Evolutionary conservation across 2,113 vertebrate species (phyloP).

Genomic region (Hirundichthys speculiger): DNA sequence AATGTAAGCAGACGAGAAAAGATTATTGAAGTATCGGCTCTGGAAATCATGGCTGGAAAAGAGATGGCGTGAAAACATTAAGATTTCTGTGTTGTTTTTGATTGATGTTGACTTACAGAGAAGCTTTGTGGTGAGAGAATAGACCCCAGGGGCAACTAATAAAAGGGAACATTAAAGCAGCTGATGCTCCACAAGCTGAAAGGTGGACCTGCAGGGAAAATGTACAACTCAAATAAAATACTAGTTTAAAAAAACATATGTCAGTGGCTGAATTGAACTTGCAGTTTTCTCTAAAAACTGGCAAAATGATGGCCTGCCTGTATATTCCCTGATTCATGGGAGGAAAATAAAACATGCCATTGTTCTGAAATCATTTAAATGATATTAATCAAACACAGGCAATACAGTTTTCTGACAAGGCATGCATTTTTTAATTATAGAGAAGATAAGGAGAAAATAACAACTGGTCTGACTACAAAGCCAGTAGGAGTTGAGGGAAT

Average conservation of each 20-base stretch:
- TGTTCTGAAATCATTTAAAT: not conserved
- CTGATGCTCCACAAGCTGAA: constrained; percentile 14
- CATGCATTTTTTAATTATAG: constrained; percentile 46
- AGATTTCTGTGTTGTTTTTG: constrained; percentile 24
- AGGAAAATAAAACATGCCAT: no score
- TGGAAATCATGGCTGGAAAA: constrained; percentile 26
- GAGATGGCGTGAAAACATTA: constrained; percentile 21
- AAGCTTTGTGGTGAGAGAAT: constrained; percentile 31
- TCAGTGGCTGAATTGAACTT: not conserved
- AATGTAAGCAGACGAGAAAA: constrained; percentile 17
- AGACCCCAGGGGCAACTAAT: constrained; percentile 33
- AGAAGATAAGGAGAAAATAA: constrained; percentile 50
- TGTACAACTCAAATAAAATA: constrained; percentile 6
- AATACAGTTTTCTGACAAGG: constrained; percentile 42
- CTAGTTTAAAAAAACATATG: not conserved
- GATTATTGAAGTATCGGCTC: constrained; percentile 38
- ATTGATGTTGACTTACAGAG: not conserved
- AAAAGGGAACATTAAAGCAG: constrained; percentile 22
- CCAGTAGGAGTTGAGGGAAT: constrained; percentile 6
- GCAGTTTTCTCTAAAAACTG: not conserved
- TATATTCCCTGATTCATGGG: no score
- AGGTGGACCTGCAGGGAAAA: not conserved
- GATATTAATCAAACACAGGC: constrained; percentile 38
- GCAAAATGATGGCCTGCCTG: not conserved
- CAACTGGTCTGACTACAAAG: constrained; percentile 41